Conservation (phyloP, 2,888 invertebrate genomes). For the Eristalis arbustorum region DNA sequence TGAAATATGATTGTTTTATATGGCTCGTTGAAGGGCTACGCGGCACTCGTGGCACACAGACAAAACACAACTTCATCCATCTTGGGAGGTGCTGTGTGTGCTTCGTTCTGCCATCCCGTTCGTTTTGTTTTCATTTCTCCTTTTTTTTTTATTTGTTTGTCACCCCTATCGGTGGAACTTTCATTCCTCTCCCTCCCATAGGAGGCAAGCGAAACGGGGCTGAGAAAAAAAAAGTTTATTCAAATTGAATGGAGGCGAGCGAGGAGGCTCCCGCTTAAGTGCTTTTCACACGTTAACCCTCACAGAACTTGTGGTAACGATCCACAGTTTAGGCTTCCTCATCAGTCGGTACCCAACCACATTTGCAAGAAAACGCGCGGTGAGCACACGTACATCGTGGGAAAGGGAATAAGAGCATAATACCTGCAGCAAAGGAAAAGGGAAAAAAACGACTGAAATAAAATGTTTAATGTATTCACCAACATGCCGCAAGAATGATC, state of each 20-base stretch:
- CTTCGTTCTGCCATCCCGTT: not conserved
- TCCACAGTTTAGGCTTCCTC: conserved; percentile 34
- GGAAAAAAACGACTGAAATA: not conserved
- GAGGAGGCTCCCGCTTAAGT: conserved; percentile 19
- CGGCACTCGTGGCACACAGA: not conserved
- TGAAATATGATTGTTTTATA: conserved; percentile 57
- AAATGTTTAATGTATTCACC: conserved; percentile 35
- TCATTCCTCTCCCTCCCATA: conserved; percentile 5
- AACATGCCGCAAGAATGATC: conserved; percentile 34
- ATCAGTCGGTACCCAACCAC: not conserved
- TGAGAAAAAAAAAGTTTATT: conserved; percentile 24
- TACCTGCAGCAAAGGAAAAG: not conserved
- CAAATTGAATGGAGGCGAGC: conserved; percentile 29
- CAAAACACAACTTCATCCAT: conserved; percentile 5
- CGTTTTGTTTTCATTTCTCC: not conserved
- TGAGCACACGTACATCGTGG: not conserved
- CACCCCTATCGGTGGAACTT: not conserved
- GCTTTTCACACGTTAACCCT: conserved; percentile 39
- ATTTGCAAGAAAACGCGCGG: not conserved
- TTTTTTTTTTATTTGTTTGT: not conserved
- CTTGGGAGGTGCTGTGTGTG: conserved; percentile 25
- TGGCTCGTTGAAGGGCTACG: conserved; percentile 38
- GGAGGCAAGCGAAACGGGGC: not conserved
- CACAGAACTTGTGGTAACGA: conserved; percentile 32
- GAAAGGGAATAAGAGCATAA: not conserved